A percentile compares a stretch with the other conserved stretches of the same genome.
Conservation (phyloP, 2,113 vertebrate genomes). For the Sterna hirundo region DNA sequence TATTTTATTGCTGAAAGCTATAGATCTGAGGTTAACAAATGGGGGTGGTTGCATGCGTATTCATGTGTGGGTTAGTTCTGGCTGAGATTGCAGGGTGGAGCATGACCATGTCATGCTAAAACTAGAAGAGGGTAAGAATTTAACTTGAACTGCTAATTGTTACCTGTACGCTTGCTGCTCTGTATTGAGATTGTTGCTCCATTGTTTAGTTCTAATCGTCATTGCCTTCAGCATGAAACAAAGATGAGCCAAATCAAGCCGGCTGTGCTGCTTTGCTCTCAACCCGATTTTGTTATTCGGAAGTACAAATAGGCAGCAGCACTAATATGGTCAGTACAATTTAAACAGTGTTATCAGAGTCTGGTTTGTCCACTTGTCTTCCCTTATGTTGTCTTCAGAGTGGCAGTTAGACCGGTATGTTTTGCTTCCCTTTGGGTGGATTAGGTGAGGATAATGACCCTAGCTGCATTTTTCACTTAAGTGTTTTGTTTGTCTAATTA, state of each 20-base stretch:
- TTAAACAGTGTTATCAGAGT: neutral
- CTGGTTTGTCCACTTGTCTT: neutral
- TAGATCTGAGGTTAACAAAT: neutral
- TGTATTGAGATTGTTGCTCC: neutral
- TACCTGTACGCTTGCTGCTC: accelerated
- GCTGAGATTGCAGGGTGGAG: neutral
- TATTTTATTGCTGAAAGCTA: neutral
- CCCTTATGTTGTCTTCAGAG: neutral
- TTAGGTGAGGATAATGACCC: neutral
- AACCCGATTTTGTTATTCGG: neutral
- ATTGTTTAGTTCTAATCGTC: neutral
- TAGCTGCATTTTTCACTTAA: neutral
- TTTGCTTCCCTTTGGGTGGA: neutral
- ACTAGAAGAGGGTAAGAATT: neutral
- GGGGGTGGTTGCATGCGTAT: accelerated
- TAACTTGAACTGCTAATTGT: neutral
- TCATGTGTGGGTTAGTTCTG: neutral
- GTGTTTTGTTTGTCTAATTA: neutral
- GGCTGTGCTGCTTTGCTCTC: neutral
- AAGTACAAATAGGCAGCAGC: neutral
- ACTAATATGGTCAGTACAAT: neutral
- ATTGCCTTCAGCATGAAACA: neutral
- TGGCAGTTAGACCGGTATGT: neutral
- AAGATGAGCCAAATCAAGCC: neutral
- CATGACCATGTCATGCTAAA: neutral